A percentile compares a stretch with the other conserved stretches of the same genome.
These are phyloP conservation scores for Nasonia oneida DNA, from an alignment of 2,888 invertebrate genomes.

Conservation along the genomic window DNA sequence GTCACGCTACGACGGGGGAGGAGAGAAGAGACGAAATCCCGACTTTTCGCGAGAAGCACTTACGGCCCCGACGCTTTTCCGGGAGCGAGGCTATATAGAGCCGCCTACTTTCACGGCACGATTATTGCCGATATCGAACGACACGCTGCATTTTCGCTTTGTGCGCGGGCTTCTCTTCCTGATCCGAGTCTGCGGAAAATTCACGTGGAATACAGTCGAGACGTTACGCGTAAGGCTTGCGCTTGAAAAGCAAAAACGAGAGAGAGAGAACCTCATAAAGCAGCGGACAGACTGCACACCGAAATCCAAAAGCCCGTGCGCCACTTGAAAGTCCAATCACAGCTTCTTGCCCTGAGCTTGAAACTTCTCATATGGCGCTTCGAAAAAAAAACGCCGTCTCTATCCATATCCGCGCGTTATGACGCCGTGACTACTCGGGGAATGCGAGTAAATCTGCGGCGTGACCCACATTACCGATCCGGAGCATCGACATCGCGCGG, in stretches of 20 bases:
- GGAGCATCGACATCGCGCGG: conserved; percentile 16
- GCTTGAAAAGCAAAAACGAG: not conserved
- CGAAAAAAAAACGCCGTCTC: not conserved
- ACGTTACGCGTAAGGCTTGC: not conserved
- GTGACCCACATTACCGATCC: conserved; percentile 58
- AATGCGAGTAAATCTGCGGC: conserved; percentile 46
- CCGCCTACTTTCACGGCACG: conserved; percentile 23
- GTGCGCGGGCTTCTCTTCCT: too few species aligned
- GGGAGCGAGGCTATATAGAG: not conserved
- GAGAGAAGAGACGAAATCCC: not conserved
- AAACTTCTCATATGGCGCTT: not conserved
- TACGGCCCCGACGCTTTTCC: not conserved
- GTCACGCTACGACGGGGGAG: not conserved
- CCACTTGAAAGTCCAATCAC: not conserved
- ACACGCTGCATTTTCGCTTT: not conserved
- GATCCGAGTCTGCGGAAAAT: too few species aligned
- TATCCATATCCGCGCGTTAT: not conserved
- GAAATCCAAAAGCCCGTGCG: not conserved
- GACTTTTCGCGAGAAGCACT: conserved; percentile 18
- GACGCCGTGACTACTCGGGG: not conserved
- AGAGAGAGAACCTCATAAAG: not conserved
- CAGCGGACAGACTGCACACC: not conserved
- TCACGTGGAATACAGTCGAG: too few species aligned
- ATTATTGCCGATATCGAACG: conserved; percentile 35
- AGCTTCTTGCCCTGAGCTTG: not conserved